A percentile compares a stretch with the other conserved stretches of the same genome.
These are phyloP conservation scores for Drymonia ruficornis DNA, from an alignment of 2,888 invertebrate species.

Conservation along the genomic window DNA sequence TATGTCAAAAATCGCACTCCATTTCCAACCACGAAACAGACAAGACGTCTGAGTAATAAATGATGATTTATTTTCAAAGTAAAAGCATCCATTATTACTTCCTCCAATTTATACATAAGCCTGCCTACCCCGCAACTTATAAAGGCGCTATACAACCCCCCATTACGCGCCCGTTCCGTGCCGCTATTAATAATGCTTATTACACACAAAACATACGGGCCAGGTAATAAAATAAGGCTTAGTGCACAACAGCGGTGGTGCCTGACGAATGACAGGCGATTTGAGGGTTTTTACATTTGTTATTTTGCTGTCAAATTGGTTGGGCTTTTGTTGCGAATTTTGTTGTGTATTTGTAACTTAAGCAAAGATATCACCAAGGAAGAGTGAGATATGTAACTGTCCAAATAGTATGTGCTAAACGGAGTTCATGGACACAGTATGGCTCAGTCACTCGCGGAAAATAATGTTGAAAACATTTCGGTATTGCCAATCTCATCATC, in stretches of 20 bases:
- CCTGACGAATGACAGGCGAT: slow-evolving; percentile 1
- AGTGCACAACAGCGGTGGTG: slow-evolving; percentile 3
- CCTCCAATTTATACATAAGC: background rate
- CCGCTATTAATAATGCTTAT: slow-evolving; percentile 15
- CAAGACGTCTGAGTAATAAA: background rate
- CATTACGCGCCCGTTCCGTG: background rate
- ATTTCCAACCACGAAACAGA: too few relatives aligned
- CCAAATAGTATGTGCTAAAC: too few relatives aligned
- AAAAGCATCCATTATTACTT: slow-evolving; percentile 10
- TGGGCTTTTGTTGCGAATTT: background rate
- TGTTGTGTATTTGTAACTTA: too few relatives aligned
- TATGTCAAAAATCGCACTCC: too few relatives aligned
- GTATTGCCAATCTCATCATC: too few relatives aligned
- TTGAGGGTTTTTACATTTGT: background rate
- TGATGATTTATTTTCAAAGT: slow-evolving; percentile 17
- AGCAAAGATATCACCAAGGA: too few relatives aligned
- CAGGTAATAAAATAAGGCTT: slow-evolving; percentile 9
- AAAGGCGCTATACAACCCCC: background rate
- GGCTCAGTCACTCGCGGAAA: too few relatives aligned
- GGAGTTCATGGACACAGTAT: too few relatives aligned
- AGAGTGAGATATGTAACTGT: too few relatives aligned
- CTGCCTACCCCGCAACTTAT: background rate
- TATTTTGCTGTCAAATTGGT: slow-evolving; percentile 2
- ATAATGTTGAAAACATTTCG: too few relatives aligned
- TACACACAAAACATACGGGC: slow-evolving; percentile 9